phyloP scores from a whole-genome alignment of 2,797 vertebrate genomes.

The Tapirus indicus region DNA sequence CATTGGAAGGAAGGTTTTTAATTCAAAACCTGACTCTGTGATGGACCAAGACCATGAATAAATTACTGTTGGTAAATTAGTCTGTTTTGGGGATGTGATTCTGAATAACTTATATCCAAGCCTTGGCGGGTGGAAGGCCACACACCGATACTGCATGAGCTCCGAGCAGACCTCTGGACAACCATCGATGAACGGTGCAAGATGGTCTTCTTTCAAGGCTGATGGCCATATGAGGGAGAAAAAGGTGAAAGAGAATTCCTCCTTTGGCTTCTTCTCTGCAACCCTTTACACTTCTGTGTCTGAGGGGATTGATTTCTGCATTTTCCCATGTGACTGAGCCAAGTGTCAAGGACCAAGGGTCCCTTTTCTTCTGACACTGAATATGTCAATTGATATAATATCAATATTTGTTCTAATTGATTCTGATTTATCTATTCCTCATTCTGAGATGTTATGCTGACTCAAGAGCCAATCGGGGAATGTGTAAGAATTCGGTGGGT shows the following conservation, averaged over 20 bases:
- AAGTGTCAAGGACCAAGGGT: not conserved
- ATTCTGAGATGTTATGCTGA: not conserved
- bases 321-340: not conserved
- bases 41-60: not conserved
- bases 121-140: not conserved
- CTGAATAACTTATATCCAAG: not conserved
- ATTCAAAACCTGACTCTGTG: not conserved
- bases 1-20: not conserved
- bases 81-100: not conserved
- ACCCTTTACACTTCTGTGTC: not conserved
- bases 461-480: not conserved
- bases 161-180: not conserved
- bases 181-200: not conserved
- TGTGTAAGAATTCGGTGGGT: not conserved
- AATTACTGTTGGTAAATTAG: not conserved
- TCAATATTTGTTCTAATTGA: not conserved
- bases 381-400: not conserved
- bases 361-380: not conserved
- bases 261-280: not conserved
- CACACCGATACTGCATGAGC: not conserved
- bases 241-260: not conserved
- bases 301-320: not conserved
- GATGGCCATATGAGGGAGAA: not conserved
- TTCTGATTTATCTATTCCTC: not conserved
- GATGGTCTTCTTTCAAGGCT: not conserved